Conservation (phyloP, 1,140 invertebrate species). For the Sogatella furcifera region DNA sequence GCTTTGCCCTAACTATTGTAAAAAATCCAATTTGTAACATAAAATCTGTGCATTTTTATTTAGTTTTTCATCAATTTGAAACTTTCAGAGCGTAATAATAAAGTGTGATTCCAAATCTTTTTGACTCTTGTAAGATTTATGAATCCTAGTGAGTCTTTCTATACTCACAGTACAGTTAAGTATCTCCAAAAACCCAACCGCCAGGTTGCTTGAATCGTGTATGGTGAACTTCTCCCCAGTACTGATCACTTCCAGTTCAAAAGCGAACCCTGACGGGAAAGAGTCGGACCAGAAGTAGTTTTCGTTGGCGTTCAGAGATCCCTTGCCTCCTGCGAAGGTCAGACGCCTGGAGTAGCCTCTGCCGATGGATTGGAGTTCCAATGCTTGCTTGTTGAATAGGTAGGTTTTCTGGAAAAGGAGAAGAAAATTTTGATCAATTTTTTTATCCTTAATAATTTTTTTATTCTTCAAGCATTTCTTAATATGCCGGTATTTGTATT, state of each 20-base stretch:
- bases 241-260: slow-evolving; percentile 56
- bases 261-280: slow-evolving; percentile 55
- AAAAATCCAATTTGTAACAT: too few relatives aligned
- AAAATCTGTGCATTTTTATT: too few relatives aligned
- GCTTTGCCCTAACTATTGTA: too few relatives aligned
- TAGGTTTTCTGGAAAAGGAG: slow-evolving; percentile 25
- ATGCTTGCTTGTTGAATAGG: slow-evolving; percentile 48
- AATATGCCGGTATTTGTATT: too few relatives aligned
- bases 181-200: slow-evolving; percentile 49
- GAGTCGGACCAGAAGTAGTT: slow-evolving; percentile 73
- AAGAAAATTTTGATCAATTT: too few relatives aligned
- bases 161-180: slow-evolving; percentile 41
- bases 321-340: slow-evolving; percentile 52
- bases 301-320: slow-evolving; percentile 50
- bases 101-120: too few relatives aligned
- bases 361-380: slow-evolving; percentile 55
- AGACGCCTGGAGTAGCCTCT: slow-evolving; percentile 61
- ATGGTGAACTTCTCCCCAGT: slow-evolving; percentile 59
- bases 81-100: too few relatives aligned
- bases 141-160: too few relatives aligned
- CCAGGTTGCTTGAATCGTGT: slow-evolving; percentile 47
- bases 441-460: too few relatives aligned
- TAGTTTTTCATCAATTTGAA: too few relatives aligned
- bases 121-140: too few relatives aligned
- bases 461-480: too few relatives aligned